Evolutionary conservation across 2,797 vertebrate species (phyloP).

Genomic region (Carapus acus): DNA sequence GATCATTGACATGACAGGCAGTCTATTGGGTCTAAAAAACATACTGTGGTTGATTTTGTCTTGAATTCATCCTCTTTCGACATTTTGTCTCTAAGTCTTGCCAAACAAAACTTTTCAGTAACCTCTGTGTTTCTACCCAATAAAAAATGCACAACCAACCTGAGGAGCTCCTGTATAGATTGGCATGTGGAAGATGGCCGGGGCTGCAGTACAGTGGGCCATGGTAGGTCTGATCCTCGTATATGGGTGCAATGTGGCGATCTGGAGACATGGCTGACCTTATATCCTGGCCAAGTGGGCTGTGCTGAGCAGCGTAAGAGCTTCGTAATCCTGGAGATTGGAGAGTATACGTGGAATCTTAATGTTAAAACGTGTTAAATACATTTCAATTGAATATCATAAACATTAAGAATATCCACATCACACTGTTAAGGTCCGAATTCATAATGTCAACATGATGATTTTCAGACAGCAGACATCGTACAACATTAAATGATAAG

Average conservation of each 20-base stretch:
- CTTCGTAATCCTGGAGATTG: slow-evolving; percentile 79
- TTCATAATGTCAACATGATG: too few relatives aligned
- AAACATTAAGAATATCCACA: too few relatives aligned
- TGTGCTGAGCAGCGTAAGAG: slow-evolving; percentile 92
- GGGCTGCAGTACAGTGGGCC: slow-evolving; percentile 88
- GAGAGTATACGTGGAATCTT: neutral
- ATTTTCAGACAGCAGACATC: neutral
- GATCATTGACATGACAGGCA: too few relatives aligned
- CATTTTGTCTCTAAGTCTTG: too few relatives aligned
- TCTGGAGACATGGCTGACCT: slow-evolving; percentile 87
- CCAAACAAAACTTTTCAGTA: neutral
- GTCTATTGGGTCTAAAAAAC: too few relatives aligned
- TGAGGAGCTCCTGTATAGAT: slow-evolving; percentile 82
- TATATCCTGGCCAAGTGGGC: slow-evolving; percentile 85
- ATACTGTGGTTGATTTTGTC: too few relatives aligned
- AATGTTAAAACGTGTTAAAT: too few relatives aligned
- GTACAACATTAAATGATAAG: neutral
- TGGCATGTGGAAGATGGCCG: slow-evolving; percentile 80
- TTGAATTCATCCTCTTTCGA: too few relatives aligned
- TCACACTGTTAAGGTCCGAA: too few relatives aligned
- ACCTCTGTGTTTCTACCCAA: neutral
- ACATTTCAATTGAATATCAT: too few relatives aligned
- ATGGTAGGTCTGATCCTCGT: slow-evolving; percentile 89
- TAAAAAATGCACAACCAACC: slow-evolving; percentile 62
- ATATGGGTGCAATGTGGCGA: slow-evolving; percentile 91